Evolutionary conservation across 2,797 vertebrate species (phyloP).

Genomic region (Sphaeramia orbicularis): DNA sequence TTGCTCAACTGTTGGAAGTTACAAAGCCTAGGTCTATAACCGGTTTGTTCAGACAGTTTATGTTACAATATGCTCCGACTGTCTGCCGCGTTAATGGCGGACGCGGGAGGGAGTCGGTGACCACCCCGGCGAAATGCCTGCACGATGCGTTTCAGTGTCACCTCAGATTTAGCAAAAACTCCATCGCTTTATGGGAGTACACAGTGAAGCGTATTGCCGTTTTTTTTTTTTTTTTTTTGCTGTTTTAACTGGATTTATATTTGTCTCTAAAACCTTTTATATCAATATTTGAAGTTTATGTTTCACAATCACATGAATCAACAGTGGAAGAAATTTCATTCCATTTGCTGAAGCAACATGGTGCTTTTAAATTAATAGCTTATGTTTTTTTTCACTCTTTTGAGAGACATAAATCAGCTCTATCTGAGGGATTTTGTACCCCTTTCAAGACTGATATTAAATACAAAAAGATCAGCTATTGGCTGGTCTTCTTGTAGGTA

Average conservation of each 20-base stretch:
- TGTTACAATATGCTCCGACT: constrained; percentile 5
- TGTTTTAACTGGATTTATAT: background rate
- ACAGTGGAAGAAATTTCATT: background rate
- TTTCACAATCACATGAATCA: background rate
- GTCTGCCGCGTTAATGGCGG: constrained; percentile 16
- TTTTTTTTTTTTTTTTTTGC: no score
- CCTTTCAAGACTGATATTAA: background rate
- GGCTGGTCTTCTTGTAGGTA: constrained; percentile 1
- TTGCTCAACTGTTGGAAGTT: constrained; percentile 49
- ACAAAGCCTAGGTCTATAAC: constrained; percentile 32
- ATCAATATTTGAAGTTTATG: background rate
- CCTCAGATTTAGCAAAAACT: constrained; percentile 20
- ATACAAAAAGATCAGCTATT: background rate
- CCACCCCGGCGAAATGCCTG: background rate
- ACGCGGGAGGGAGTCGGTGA: background rate
- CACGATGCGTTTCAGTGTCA: constrained; percentile 27
- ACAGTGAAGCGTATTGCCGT: background rate
- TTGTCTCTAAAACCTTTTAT: background rate
- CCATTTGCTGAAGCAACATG: background rate
- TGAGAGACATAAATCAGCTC: no score
- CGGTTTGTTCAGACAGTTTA: constrained; percentile 41
- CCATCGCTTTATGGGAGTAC: constrained; percentile 6
- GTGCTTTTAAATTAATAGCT: no score
- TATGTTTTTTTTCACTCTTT: no score
- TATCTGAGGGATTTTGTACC: no score